A percentile compares a stretch with the other conserved stretches of the same genome.
Evolutionary conservation across 2,113 vertebrate genomes (phyloP).

Genomic region (Python bivittatus): DNA sequence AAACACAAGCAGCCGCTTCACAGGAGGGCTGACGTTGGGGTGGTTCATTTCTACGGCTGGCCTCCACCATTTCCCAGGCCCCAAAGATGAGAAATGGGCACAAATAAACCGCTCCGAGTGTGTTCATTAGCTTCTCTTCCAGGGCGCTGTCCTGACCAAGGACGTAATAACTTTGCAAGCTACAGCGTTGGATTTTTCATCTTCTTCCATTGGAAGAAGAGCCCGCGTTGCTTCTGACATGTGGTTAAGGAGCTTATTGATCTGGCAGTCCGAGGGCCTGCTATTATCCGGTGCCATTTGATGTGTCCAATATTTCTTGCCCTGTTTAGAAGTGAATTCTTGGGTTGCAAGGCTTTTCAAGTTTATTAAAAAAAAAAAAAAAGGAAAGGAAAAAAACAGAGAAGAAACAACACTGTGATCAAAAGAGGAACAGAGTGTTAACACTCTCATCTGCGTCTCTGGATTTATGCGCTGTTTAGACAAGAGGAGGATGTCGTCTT

Average conservation of each 20-base stretch:
- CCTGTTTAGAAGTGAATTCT: conserved; percentile 9
- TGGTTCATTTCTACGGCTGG: neutral
- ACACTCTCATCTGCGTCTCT: neutral
- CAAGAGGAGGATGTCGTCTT: conserved; percentile 13
- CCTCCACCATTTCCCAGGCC: neutral
- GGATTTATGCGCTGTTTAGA: neutral
- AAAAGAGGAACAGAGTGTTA: neutral
- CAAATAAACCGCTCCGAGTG: neutral
- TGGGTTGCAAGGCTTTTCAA: conserved; percentile 2
- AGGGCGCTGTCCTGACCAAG: neutral
- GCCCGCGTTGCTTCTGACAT: neutral
- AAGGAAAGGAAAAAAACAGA: neutral
- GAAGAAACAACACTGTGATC: neutral
- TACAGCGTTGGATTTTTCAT: conserved; percentile 40
- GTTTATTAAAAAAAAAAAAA: neutral
- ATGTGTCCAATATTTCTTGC: conserved; percentile 29
- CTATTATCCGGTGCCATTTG: conserved; percentile 30
- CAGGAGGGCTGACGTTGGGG: neutral
- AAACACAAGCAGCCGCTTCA: neutral
- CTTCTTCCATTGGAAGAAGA: conserved; percentile 26
- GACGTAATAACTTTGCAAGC: neutral
- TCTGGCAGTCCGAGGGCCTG: conserved; percentile 19
- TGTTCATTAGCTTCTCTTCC: neutral
- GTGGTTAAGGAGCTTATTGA: conserved; percentile 21
- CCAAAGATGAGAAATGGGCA: neutral